A percentile compares a stretch with the other conserved stretches of the same genome.
Evolutionary conservation across 2,888 invertebrate genomes (phyloP).

Genomic region (Cotesia congregata): DNA sequence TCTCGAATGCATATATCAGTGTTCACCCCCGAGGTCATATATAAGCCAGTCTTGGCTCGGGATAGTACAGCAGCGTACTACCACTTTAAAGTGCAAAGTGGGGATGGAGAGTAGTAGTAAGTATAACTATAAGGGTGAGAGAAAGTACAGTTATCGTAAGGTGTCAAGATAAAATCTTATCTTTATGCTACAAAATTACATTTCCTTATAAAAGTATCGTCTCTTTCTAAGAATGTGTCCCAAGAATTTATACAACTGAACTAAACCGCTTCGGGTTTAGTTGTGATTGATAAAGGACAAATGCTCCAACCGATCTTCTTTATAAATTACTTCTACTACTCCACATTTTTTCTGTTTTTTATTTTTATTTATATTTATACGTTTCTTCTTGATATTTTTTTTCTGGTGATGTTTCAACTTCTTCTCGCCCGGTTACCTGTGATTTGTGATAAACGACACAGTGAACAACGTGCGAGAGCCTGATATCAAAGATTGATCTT

Average conservation of each 20-base stretch:
- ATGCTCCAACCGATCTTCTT: slow-evolving; percentile 33
- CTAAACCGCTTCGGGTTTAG: no score
- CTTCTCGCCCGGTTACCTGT: neutral
- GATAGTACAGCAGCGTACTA: no score
- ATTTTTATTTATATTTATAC: neutral
- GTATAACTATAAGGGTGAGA: neutral
- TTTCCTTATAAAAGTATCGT: slow-evolving; percentile 7
- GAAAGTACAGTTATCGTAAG: neutral
- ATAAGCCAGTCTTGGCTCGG: neutral
- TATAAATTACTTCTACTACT: neutral
- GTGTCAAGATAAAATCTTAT: slow-evolving; percentile 9
- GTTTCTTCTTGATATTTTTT: neutral
- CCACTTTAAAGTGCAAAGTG: no score
- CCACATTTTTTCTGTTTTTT: slow-evolving; percentile 7
- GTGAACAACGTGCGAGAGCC: neutral
- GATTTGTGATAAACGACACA: slow-evolving; percentile 13
- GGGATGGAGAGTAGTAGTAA: neutral
- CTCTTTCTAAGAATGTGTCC: slow-evolving; percentile 4
- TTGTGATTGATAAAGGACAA: slow-evolving; percentile 49
- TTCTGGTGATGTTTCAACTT: neutral
- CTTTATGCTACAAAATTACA: slow-evolving; percentile 9
- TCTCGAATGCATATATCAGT: slow-evolving; percentile 32
- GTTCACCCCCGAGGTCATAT: slow-evolving; percentile 4
- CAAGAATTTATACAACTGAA: neutral
- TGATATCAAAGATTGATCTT: slow-evolving; percentile 19